Base-by-base conservation (phyloP, 1,140 invertebrate species). In the Tetraneura akinire region DNA sequence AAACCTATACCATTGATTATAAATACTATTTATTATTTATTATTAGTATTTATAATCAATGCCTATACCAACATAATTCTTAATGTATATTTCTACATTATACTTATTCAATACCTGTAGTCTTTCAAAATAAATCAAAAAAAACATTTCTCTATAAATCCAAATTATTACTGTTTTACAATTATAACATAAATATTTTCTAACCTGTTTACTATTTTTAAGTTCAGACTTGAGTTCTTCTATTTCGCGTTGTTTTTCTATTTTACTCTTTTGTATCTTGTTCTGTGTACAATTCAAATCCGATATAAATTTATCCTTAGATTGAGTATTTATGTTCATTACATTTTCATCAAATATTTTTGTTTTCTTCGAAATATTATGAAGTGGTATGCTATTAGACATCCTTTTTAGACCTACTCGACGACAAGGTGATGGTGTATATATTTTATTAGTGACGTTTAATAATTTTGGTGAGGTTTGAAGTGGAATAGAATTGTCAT, bases 191-290 rank as follows among this genome's bases (percentile, higher is more conserved):
- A 37, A 37, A 37, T 37, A 49, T 49, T 16, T 3, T 76, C 21
- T 11, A 62, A 78, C 74, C 74, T 78, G 74, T 78, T 78, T 32
- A 62, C 55, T 62, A 47, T 78, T 78, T 78, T 47, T 62, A 5
- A 78, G n/a, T 42, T 78, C 74, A 26, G 51, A 60, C 1, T n/a
- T 45, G n/a, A 78, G 55, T 0, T 45, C 14, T 26, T 60, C 37
- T 18, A 78, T 62, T n/a, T 62, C 16, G 16, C 37, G n/a, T 11
- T 47, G 55, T 62, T 78, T 78, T 5, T 78, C n/a, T n/a, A 29
- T 1, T 62, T 62, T 13, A 45, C 6, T 47, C 18, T 0, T 62
- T 45, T 16, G n/a, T 5, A 18, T 60, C 8, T 3, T 47, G 10
- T 49, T 13, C 23, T 18, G 13, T 4, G 42, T 9, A 42, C 14